These are phyloP conservation scores for Tauraco erythrolophus DNA, from an alignment of 2,113 vertebrate genomes.

Conservation along the genomic window DNA sequence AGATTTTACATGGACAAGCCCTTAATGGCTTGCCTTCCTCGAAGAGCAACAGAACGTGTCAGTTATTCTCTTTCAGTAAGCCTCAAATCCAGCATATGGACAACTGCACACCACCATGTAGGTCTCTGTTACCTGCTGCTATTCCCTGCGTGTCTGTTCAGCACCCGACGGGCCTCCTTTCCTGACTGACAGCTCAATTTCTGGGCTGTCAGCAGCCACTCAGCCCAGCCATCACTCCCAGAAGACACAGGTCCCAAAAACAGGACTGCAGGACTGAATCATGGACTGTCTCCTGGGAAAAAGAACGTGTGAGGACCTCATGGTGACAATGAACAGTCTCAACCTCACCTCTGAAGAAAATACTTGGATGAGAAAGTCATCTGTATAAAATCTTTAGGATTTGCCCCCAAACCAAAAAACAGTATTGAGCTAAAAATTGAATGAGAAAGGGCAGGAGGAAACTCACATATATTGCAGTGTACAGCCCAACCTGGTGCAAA, in stretches of 20 bases:
- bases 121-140: neutral
- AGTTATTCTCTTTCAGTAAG: neutral
- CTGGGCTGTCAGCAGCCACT: neutral
- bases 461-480: neutral
- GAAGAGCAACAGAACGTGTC: neutral
- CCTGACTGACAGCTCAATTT: neutral
- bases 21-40: neutral
- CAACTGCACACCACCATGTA: neutral
- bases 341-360: neutral
- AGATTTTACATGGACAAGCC: neutral
- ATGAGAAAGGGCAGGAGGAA: neutral
- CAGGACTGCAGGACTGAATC: neutral
- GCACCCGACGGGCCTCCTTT: neutral
- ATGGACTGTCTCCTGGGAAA: too few species aligned
- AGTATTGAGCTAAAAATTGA: neutral
- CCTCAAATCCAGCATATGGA: neutral
- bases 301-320: neutral
- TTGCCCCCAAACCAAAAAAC: neutral
- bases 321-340: neutral
- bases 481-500: neutral
- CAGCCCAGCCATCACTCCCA: neutral
- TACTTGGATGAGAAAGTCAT: neutral
- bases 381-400: neutral
- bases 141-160: neutral
- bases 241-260: neutral